Conservation (phyloP, 2,888 invertebrate genomes). For the Pardosa pseudoannulata region DNA sequence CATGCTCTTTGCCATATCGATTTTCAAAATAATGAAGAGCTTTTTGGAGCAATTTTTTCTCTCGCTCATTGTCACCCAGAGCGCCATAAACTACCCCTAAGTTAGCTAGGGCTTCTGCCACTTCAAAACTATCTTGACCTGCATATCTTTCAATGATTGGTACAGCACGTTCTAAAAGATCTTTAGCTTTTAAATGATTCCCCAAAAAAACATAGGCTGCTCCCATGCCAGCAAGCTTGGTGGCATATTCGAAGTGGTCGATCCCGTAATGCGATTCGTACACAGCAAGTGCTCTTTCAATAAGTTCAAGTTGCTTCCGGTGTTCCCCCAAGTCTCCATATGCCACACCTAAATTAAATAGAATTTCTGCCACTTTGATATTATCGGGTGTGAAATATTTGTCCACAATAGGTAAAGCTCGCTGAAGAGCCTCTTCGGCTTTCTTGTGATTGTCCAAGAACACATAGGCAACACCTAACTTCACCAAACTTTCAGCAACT, state of each 20-base stretch:
- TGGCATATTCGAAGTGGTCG: conserved; percentile 47
- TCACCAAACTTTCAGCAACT: conserved; percentile 36
- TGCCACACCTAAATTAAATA: conserved; percentile 42
- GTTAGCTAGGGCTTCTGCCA: conserved; percentile 44
- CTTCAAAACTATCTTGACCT: conserved; percentile 19
- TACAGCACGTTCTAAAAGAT: conserved; percentile 33
- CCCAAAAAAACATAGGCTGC: conserved; percentile 53
- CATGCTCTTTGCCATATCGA: conserved; percentile 40
- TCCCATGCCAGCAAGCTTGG: conserved; percentile 38
- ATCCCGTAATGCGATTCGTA: conserved; percentile 35
- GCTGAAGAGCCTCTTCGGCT: conserved; percentile 24
- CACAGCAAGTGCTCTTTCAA: conserved; percentile 25
- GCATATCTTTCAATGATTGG: conserved; percentile 31
- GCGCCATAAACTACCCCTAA: conserved; percentile 57
- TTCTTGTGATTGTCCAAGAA: conserved; percentile 38
- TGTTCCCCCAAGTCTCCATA: conserved; percentile 51
- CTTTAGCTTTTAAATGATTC: conserved; percentile 44
- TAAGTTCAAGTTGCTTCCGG: conserved; percentile 34
- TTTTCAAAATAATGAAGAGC: conserved; percentile 36
- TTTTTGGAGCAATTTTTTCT: conserved; percentile 34
- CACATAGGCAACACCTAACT: conserved; percentile 32
- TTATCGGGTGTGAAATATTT: conserved; percentile 20
- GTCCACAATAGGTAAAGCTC: conserved; percentile 35
- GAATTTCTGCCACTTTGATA: conserved; percentile 21
- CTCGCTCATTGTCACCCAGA: conserved; percentile 31